Evolutionary conservation across 2,797 vertebrate species (phyloP), one percentile per base, ranked within the genome.

Genomic region (Pitangus sulphuratus): DNA sequence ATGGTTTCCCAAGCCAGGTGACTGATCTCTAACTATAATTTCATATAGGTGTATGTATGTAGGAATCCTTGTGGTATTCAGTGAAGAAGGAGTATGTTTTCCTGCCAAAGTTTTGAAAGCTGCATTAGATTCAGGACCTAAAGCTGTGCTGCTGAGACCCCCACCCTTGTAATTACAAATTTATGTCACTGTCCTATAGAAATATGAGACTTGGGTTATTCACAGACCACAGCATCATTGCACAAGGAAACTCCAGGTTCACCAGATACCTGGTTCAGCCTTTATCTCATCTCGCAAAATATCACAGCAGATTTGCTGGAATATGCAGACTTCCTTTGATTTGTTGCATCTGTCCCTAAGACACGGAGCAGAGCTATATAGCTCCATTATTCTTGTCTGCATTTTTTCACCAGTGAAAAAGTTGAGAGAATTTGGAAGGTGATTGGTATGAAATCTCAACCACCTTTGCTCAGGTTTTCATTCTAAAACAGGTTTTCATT

Each of bases 21-120:
- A n/a, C 35, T 58, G 39, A 54, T 24, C 8, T 68, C 45, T 21
- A 66, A 78, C 21, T 39, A 10, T 66, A 35, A 74, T 74, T 84
- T 74, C 37, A 19, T 53, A 8, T 8, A 71, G 5, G 7, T 82
- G 19, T 45, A 22, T 0, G 0, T 24, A 15, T 22, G 6, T 50
- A 77, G 4, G 12, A 68, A 22, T 25, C 58, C 20, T 35, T 81
- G 26, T 5, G 42, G 15, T 25, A 57, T 45, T 71, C 64, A 40
- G 2, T n/a, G 45, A 84, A 71, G 50, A 26, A 13, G 8, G 9
- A 89, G 15, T 48, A 37, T 11, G 9, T 39, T 87, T 87, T 65
- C 47, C 58, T 6, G 2, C 8, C 18, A 35, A 64, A 51, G 13
- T 68, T 89, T 71, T 75, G 65, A 74, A 70, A 87, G 5, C 12